Base-by-base conservation (phyloP, 2,797 vertebrate species). In the Etheostoma perlongum region DNA sequence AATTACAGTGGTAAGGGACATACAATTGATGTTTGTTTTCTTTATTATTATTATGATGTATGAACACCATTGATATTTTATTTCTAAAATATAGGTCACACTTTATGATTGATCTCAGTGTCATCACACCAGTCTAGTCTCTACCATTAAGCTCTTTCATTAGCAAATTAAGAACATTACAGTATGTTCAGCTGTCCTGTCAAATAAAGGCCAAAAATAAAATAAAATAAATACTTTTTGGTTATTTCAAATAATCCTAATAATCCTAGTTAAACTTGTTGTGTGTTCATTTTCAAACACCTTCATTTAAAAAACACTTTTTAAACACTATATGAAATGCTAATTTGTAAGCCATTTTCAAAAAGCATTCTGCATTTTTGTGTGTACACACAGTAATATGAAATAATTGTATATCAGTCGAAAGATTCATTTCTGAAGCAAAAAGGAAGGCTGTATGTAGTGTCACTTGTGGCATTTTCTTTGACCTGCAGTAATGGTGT, bases 401-500 rank as follows among this genome's bases (percentile, higher is more conserved):
- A 64, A 65, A 46, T 48, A 46, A 61, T 74, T 67, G 42, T 8
- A 72, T 25, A 47, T 13, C 30, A 46, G 66, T 54, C 66, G 71
- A 74, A 64, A 74, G 63, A 63, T 72, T 46, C 6, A 47, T 77
- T 80, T 77, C 12, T 59, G 67, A 64, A 61, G 71, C 64, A 65
- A 54, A 51, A 46, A 62, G 44, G 27, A 30, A 67, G 21, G 25
- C 62, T 73, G 53, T 67, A 71, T 72, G 77, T 47, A 42, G 5
- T 30, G 60, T 76, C 59, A 49, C 54, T 70, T 49, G 14, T 67
- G 61, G 51, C 15, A 5, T 30, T n/a, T 67, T 59, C 60, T 75
- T 82, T 76, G 62, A 84, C 67, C 71, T 60, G 68, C 53, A 83
- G 75, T 15, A 48, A 73, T 9, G 51, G 72, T 23, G 5, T 74